A percentile compares a stretch with the other conserved stretches of the same genome.
These are phyloP conservation scores for Merluccius polli DNA, from an alignment of 2,797 vertebrate genomes.

Conservation along the genomic window DNA sequence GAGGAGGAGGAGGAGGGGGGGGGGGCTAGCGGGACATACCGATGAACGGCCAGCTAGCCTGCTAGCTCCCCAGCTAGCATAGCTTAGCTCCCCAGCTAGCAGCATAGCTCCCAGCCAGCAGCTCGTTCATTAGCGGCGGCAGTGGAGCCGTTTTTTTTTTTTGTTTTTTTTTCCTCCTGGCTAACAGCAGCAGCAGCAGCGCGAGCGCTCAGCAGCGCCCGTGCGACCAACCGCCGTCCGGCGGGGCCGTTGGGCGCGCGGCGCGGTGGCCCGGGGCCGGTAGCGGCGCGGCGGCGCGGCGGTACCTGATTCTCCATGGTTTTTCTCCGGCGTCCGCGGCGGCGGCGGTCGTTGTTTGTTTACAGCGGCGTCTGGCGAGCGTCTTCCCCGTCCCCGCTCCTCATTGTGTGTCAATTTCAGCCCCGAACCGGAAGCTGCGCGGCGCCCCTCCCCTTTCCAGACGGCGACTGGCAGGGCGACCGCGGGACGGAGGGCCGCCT, in stretches of 20 bases:
- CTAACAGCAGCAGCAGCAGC: too few relatives aligned
- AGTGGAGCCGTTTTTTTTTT: too few relatives aligned
- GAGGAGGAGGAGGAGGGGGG: slow-evolving; percentile 45
- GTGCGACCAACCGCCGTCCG: too few relatives aligned
- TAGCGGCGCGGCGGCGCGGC: too few relatives aligned
- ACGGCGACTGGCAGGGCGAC: slow-evolving; percentile 71
- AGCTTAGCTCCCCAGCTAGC: too few relatives aligned
- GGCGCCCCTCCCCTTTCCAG: slow-evolving; percentile 73
- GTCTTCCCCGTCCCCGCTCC: slow-evolving; percentile 76
- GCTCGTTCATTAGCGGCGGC: too few relatives aligned
- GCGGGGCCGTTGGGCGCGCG: too few relatives aligned
- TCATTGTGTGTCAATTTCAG: slow-evolving; percentile 86
- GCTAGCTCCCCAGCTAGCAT: too few relatives aligned
- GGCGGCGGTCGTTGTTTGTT: slow-evolving; percentile 74
- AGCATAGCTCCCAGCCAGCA: too few relatives aligned
- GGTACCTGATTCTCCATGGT: slow-evolving; percentile 85
- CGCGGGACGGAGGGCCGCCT: slow-evolving; percentile 69
- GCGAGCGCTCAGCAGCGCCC: too few relatives aligned
- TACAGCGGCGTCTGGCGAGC: slow-evolving; percentile 75
- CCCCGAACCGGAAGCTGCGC: slow-evolving; percentile 80
- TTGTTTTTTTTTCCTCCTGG: too few relatives aligned
- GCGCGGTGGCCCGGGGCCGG: slow-evolving; percentile 43
- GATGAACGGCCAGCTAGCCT: slow-evolving; percentile 71
- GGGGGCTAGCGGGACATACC: slow-evolving; percentile 66
- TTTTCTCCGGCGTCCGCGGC: too few relatives aligned